phyloP scores from a whole-genome alignment of 2,113 vertebrate genomes.

The Saimiri boliviensis region DNA sequence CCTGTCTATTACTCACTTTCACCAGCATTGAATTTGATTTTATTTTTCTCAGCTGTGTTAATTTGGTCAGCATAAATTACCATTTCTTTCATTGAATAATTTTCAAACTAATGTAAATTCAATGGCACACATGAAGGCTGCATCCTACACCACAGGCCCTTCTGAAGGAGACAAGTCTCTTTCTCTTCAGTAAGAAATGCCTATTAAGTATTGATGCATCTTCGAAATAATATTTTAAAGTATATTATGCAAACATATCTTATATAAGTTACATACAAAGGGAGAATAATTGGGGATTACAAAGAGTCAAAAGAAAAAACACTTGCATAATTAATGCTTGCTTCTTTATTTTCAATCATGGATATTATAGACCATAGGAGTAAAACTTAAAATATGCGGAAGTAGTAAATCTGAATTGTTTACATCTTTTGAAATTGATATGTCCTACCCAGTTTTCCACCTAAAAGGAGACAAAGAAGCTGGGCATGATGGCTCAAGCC shows the following conservation, averaged over 20 bases:
- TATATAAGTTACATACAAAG: not conserved
- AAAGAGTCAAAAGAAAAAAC: not conserved
- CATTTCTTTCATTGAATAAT: constrained; percentile 27
- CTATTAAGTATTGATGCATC: not conserved
- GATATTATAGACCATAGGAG: not conserved
- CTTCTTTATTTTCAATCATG: constrained; percentile 22
- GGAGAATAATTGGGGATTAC: not conserved
- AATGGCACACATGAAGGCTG: not conserved
- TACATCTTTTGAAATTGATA: not conserved
- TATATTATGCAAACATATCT: not conserved
- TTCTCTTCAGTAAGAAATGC: not conserved
- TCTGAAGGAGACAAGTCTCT: not conserved
- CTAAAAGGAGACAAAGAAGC: not conserved
- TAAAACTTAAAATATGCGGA: not conserved
- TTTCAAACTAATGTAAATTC: constrained; percentile 20
- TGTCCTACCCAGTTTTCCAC: constrained; percentile 7
- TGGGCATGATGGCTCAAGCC: too few relatives aligned
- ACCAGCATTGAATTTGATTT: not conserved
- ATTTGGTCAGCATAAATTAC: constrained; percentile 33
- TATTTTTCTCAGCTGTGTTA: not conserved
- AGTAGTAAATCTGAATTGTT: not conserved
- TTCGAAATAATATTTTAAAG: not conserved
- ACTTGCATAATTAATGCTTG: constrained; percentile 29
- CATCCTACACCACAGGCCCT: not conserved
- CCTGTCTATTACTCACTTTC: not conserved